These are phyloP conservation scores for Ridgeia piscesae DNA, from an alignment of 1,140 invertebrate species.

Conservation along the genomic window DNA sequence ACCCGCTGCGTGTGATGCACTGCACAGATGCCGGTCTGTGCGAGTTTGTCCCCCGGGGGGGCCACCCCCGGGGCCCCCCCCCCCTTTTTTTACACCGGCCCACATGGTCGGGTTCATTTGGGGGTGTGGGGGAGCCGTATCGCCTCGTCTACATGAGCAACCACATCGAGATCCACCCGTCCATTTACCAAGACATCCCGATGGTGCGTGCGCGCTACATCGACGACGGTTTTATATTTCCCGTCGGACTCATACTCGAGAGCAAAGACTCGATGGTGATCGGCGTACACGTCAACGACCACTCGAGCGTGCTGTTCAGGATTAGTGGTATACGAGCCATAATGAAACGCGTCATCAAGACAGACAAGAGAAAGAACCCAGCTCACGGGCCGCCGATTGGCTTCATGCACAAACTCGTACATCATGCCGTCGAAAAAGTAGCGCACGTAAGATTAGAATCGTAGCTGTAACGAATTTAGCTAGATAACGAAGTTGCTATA, in stretches of 20 bases:
- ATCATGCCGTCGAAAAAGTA: conserved; percentile 25
- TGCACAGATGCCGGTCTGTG: conserved; percentile 27
- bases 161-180: conserved; percentile 28
- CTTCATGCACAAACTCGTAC: conserved; percentile 27
- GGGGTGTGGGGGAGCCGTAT: conserved; percentile 25
- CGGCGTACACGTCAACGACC: conserved; percentile 36
- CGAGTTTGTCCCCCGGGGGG: conserved; percentile 24
- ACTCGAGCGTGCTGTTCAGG: conserved; percentile 31
- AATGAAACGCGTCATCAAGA: conserved; percentile 23
- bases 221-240: conserved; percentile 35
- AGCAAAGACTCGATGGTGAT: conserved; percentile 28
- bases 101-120: conserved; percentile 32
- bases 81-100: conserved; percentile 34
- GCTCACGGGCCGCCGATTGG: conserved; percentile 25
- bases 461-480: neutral
- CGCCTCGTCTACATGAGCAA: conserved; percentile 33
- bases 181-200: conserved; percentile 28
- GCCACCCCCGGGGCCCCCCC: conserved; percentile 34
- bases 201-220: conserved; percentile 33
- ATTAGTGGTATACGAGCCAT: conserved; percentile 21
- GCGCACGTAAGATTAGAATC: conserved; percentile 20
- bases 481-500: neutral
- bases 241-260: conserved; percentile 33
- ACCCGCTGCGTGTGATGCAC: conserved; percentile 33
- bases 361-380: conserved; percentile 8